phyloP scores from a whole-genome alignment of 2,113 vertebrate genomes.

The Phrynosoma blainvillii region DNA sequence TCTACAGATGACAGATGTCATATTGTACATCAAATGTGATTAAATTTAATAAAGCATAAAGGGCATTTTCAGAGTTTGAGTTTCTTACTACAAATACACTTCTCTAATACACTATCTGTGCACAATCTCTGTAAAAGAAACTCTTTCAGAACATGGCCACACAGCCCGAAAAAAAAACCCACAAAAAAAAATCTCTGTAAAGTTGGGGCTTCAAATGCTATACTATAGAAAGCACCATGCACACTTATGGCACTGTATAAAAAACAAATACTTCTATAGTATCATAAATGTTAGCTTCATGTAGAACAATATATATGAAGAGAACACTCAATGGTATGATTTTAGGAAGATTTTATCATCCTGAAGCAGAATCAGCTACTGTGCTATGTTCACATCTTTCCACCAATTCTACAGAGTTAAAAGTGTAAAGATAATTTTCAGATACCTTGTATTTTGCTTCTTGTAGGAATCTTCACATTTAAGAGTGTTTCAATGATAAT shows the following conservation, averaged over 20 bases:
- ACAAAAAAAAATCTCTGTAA: too few relatives aligned
- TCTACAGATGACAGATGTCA: not conserved
- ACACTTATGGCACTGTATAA: not conserved
- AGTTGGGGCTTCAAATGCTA: not conserved
- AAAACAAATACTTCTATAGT: not conserved
- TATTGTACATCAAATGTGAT: not conserved
- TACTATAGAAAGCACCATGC: not conserved
- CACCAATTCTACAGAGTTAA: too few relatives aligned
- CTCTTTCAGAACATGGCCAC: too few relatives aligned
- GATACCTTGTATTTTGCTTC: too few relatives aligned
- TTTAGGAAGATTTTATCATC: not conserved
- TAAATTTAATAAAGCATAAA: not conserved
- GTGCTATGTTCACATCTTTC: too few relatives aligned
- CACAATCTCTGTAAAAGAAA: not conserved
- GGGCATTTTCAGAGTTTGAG: not conserved
- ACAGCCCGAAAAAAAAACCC: too few relatives aligned
- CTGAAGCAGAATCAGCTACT: too few relatives aligned
- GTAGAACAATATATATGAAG: not conserved
- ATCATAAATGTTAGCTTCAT: not conserved
- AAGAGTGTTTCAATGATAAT: too few relatives aligned
- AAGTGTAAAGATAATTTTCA: too few relatives aligned
- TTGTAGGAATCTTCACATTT: too few relatives aligned
- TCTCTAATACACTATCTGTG: not conserved
- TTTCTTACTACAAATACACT: not conserved
- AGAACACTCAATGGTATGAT: not conserved